Conservation (phyloP, 2,888 invertebrate species). For the Tachina grossa region DNA sequence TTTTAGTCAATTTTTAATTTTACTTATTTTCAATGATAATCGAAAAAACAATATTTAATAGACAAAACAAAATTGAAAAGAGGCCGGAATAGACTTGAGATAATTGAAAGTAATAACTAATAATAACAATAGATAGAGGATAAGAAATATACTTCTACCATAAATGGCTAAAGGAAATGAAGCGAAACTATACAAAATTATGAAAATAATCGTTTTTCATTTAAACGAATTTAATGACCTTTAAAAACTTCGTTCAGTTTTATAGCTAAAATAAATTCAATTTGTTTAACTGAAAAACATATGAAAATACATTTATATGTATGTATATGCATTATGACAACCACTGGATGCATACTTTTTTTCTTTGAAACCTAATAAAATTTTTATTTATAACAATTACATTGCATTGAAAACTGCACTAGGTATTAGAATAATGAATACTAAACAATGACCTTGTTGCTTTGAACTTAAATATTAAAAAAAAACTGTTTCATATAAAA, state of each 20-base stretch:
- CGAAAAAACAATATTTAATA: constrained; percentile 16
- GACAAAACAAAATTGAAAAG: constrained; percentile 29
- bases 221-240: constrained; percentile 11
- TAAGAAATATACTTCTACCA: not conserved
- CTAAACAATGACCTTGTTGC: constrained; percentile 49
- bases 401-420: constrained; percentile 27
- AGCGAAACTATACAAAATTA: not conserved
- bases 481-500: not conserved
- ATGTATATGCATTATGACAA: not conserved
- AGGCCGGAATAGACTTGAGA: constrained; percentile 37
- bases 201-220: not conserved
- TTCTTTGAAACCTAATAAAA: not conserved
- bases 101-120: constrained; percentile 54
- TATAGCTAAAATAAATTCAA: not conserved
- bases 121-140: constrained; percentile 18
- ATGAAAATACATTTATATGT: not conserved
- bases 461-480: constrained; percentile 52
- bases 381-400: constrained; percentile 4
- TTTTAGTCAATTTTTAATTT: not conserved
- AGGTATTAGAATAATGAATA: not conserved
- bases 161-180: constrained; percentile 15
- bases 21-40: constrained; percentile 39
- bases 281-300: not conserved
- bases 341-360: constrained; percentile 8
- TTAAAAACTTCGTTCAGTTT: not conserved